A percentile compares a stretch with the other conserved stretches of the same genome.
Conservation (phyloP, 2,888 invertebrate species). For the Callyntrura sp. region DNA sequence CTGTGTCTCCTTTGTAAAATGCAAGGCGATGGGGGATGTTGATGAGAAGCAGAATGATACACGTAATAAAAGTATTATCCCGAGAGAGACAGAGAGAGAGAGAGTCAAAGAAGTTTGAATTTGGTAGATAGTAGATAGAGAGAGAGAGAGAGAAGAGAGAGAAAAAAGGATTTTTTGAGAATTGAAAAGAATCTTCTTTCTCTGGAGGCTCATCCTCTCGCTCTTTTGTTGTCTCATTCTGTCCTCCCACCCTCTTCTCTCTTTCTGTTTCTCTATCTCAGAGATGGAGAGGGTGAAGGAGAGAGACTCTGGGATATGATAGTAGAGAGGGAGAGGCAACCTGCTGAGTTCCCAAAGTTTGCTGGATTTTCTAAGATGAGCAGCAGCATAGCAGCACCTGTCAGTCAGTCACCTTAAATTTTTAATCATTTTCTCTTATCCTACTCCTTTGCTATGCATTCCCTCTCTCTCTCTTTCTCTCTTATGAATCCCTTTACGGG, state of each 20-base stretch:
- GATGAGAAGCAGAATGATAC: neutral
- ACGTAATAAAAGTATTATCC: neutral
- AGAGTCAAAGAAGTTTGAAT: neutral
- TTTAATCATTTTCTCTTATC: slow-evolving; percentile 75
- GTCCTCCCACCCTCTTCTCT: slow-evolving; percentile 22
- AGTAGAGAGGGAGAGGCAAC: slow-evolving; percentile 59
- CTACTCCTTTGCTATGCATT: neutral
- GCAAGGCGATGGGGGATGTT: neutral
- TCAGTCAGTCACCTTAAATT: slow-evolving; percentile 79
- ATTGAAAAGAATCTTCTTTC: slow-evolving; percentile 17
- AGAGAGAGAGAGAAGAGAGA: neutral
- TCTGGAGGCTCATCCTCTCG: slow-evolving; percentile 48
- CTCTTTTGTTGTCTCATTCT: slow-evolving; percentile 8
- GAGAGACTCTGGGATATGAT: too few relatives aligned
- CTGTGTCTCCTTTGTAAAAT: neutral
- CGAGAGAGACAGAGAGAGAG: neutral
- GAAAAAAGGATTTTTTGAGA: neutral
- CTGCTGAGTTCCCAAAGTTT: slow-evolving; percentile 78
- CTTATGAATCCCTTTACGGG: slow-evolving; percentile 22
- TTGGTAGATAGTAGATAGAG: neutral
- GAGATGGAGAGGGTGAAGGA: slow-evolving; percentile 13
- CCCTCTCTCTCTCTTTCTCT: neutral
- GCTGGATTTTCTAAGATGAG: slow-evolving; percentile 76
- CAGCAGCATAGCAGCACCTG: slow-evolving; percentile 72
- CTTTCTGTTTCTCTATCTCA: slow-evolving; percentile 2